phyloP scores from a whole-genome alignment of 2,888 invertebrate genomes.

The Volucella inflata region DNA sequence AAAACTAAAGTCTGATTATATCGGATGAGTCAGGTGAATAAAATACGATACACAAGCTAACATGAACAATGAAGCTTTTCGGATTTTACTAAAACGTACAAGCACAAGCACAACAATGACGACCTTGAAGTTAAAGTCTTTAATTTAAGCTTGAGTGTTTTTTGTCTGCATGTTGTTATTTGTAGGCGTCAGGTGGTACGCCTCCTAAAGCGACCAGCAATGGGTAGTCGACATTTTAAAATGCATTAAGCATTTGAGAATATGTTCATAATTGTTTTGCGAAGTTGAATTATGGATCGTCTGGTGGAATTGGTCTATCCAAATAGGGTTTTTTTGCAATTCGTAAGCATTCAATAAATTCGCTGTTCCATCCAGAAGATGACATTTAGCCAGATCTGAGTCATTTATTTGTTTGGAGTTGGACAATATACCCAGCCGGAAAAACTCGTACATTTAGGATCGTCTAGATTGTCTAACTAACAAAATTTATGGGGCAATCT shows the following conservation, averaged over 20 bases:
- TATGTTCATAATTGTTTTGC: not conserved
- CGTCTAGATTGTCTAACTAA: not conserved
- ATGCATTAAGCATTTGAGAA: conserved; percentile 2
- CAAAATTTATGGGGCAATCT: not conserved
- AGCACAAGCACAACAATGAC: not conserved
- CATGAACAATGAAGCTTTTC: conserved; percentile 5
- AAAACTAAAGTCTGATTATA: conserved; percentile 12
- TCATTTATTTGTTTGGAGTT: too few species aligned
- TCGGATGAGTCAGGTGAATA: conserved; percentile 26
- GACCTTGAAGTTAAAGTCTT: conserved; percentile 31
- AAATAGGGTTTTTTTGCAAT: too few species aligned
- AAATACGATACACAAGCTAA: not conserved
- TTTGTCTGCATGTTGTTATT: conserved; percentile 24
- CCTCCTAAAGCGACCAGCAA: conserved; percentile 36
- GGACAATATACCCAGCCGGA: too few species aligned
- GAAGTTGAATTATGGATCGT: too few species aligned
- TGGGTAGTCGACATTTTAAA: conserved; percentile 4
- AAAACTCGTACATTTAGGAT: too few species aligned
- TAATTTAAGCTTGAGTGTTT: conserved; percentile 32
- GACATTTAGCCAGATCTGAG: too few species aligned
- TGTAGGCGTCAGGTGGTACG: conserved; percentile 25
- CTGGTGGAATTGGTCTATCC: too few species aligned
- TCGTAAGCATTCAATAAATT: too few species aligned
- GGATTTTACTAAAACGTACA: not conserved
- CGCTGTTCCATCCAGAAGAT: too few species aligned